Evolutionary conservation across 2,888 invertebrate genomes (phyloP), one percentile per base, ranked within the genome.

Genomic region (Drosophila melanosoma): DNA sequence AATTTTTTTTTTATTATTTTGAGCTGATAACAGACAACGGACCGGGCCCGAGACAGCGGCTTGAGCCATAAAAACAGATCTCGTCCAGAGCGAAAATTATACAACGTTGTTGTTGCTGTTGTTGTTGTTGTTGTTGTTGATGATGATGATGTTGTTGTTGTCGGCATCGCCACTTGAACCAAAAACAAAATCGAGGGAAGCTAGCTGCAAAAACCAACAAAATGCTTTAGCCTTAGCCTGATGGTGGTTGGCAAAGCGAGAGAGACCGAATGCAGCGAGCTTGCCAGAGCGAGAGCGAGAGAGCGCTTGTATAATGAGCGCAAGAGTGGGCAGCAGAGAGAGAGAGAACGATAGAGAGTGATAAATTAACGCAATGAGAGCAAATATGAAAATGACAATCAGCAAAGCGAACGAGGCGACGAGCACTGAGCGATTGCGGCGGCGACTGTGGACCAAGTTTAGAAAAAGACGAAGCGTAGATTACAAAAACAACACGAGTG

Each of bases 1-100:
- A 90, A 87, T 89, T 89, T 90, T 89, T 89, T 89, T 87, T 86
- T 88, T 90, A 90, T 87, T 90, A 90, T 87, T 90, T 80, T 78
- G 91, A 90, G 91, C 91, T 87, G 87, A 87, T 87, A 87, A 87
- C 90, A 90, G 88, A 90, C 87, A 88, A 74, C 87, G 68, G 71
- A 71, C 86, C 77, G 62, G 70, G 82, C 67, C 54, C 52, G 65
- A 56, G 72, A 69, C 60, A 61, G 83, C 73, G 81, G 80, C 89
- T 84, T 76, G 78, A 89, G 90, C 90, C 85, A 84, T 84, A 89
- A 90, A 88, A 81, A 79, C 84, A 89, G 90, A 89, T 88, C 90
- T 90, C 74, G 86, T 73, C 88, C 79, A 87, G 83, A 83, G 83
- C 88, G 69, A 84, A 89, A 77, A 82, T 88, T 88, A 86, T 85